Conservation (phyloP, 2,113 vertebrate genomes). For the Thermophis baileyi region DNA sequence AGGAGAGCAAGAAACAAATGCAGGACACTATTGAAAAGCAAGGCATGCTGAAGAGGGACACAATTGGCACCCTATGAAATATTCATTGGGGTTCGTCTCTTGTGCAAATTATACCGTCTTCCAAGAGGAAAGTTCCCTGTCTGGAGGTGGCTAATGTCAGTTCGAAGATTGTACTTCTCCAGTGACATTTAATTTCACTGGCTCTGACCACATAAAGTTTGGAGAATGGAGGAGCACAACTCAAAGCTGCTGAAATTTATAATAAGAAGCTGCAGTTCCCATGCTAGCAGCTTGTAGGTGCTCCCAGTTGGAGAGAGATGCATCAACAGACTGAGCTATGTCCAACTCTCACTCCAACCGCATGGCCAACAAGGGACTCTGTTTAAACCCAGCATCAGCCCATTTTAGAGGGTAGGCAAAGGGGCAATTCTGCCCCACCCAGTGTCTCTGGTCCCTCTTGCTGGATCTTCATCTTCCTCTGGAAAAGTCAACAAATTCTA, state of each 20-base stretch:
- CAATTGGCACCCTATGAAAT: conserved; percentile 22
- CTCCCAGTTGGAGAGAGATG: neutral
- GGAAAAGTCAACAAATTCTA: neutral
- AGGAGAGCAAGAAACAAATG: neutral
- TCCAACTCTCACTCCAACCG: neutral
- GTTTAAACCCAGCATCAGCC: neutral
- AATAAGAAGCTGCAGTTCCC: neutral
- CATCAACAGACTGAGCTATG: neutral
- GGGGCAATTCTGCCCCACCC: neutral
- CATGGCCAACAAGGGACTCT: neutral
- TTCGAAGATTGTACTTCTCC: conserved; percentile 30
- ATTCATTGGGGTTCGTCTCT: conserved; percentile 16
- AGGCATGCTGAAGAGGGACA: neutral
- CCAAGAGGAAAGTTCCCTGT: conserved; percentile 18
- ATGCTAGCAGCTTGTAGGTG: neutral
- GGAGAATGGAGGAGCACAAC: neutral
- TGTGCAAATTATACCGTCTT: conserved; percentile 22
- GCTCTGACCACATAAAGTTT: conserved; percentile 5
- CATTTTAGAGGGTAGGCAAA: neutral
- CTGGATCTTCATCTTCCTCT: neutral
- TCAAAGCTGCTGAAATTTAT: neutral
- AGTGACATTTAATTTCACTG: conserved; percentile 12
- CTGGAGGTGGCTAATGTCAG: conserved; percentile 12
- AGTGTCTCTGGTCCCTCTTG: no score
- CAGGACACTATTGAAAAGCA: neutral